phyloP scores from a whole-genome alignment of 1,140 invertebrate species.

The Akabosia matsudoensis region DNA sequence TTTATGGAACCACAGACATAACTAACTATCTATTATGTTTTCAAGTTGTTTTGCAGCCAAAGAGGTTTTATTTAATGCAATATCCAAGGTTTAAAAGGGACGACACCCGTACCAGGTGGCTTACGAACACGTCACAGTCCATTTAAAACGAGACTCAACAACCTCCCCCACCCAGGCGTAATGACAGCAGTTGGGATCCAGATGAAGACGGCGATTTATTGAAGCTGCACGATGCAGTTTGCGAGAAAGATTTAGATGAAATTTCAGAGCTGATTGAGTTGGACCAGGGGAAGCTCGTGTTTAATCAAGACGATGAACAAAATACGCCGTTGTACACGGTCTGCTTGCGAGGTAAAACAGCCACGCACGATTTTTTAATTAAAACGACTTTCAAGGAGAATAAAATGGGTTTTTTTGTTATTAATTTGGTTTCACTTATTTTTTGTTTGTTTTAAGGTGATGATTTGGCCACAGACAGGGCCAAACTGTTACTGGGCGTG shows the following conservation, averaged over 20 bases:
- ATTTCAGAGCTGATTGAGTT: background rate
- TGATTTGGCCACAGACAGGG: background rate
- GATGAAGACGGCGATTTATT: constrained; percentile 8
- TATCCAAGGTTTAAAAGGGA: background rate
- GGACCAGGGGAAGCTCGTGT: background rate
- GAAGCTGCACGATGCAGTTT: constrained; percentile 1
- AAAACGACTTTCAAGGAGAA: background rate
- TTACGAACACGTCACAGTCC: background rate
- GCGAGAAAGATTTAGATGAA: background rate
- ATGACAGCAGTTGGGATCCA: background rate
- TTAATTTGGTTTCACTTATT: background rate
- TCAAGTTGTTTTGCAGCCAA: too few relatives aligned
- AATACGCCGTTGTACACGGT: background rate
- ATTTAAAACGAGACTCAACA: constrained; percentile 5
- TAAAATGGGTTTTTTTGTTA: background rate
- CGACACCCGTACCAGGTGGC: background rate
- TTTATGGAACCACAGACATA: too few relatives aligned
- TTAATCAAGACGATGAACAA: constrained; percentile 3
- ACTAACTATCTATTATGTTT: too few relatives aligned
- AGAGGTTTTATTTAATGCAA: too few relatives aligned
- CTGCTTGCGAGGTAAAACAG: background rate
- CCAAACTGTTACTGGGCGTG: background rate
- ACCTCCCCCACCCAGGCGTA: background rate
- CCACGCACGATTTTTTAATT: background rate
- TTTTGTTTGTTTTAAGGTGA: background rate